phyloP scores from a whole-genome alignment of 1,140 invertebrate genomes.

The Lepidurus couesii region DNA sequence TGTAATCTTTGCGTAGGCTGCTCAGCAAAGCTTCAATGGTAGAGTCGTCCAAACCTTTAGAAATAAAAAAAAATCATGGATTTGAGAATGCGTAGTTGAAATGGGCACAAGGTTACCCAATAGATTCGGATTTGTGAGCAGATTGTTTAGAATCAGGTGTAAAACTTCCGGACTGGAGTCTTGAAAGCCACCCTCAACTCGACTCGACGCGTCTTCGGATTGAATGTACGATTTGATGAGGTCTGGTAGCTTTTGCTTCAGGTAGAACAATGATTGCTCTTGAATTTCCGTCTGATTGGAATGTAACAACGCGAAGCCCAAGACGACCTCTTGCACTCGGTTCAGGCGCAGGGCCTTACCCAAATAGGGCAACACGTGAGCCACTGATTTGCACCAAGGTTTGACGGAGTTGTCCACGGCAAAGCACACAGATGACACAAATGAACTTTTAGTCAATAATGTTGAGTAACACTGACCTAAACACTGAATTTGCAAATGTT shows the following conservation, averaged over 20 bases:
- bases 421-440: conserved; percentile 70
- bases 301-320: conserved; percentile 73
- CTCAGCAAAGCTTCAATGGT: conserved; percentile 72
- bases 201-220: conserved; percentile 46
- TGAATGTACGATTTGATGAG: conserved; percentile 78
- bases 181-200: conserved; percentile 68
- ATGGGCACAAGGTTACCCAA: conserved; percentile 43
- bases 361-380: conserved; percentile 71
- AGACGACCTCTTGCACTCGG: conserved; percentile 79
- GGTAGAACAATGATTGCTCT: conserved; percentile 63
- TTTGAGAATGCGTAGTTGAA: not conserved
- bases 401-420: conserved; percentile 64
- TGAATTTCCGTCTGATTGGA: conserved; percentile 69
- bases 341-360: conserved; percentile 76
- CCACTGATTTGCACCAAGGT: conserved; percentile 60
- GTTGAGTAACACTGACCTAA: conserved; percentile 64
- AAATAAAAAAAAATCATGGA: conserved; percentile 39
- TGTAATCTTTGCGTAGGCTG: conserved; percentile 76
- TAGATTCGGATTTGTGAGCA: conserved; percentile 50
- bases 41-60: conserved; percentile 57
- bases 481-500: conserved; percentile 62
- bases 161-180: conserved; percentile 81
- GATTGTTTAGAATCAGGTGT: conserved; percentile 67
- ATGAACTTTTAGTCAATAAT: conserved; percentile 61
- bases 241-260: conserved; percentile 74